Conservation (phyloP, 2,113 vertebrate species). For the Myiagra hebetior region DNA sequence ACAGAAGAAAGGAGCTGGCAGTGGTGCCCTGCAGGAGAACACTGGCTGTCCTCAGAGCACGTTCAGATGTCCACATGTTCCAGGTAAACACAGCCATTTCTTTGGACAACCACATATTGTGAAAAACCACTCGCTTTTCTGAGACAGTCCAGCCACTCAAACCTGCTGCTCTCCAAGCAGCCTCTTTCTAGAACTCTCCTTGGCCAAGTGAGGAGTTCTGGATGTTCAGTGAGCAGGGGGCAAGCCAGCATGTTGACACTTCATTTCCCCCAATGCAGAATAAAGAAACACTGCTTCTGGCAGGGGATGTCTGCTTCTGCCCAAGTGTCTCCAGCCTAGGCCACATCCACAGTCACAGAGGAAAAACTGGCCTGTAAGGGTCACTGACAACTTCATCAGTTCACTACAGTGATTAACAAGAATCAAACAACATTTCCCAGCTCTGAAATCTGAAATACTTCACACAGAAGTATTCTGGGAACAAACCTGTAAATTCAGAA, state of each 20-base stretch:
- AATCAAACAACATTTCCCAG: background rate
- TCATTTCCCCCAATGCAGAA: background rate
- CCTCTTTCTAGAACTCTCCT: background rate
- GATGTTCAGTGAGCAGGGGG: background rate
- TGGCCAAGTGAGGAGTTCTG: background rate
- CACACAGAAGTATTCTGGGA: background rate
- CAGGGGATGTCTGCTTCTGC: background rate
- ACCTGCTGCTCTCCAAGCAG: background rate
- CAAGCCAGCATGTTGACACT: background rate
- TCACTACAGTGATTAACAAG: background rate
- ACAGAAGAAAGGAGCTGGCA: background rate
- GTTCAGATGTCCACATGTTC: rapidly evolving
- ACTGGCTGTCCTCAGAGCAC: background rate
- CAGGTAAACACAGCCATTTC: background rate
- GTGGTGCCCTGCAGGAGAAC: background rate
- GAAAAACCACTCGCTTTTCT: background rate
- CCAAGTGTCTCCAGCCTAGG: background rate
- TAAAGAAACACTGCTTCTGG: background rate
- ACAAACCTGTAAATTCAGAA: background rate
- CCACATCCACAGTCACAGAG: background rate
- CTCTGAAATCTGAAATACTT: background rate
- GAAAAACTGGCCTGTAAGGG: background rate
- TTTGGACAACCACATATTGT: background rate
- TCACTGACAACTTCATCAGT: background rate
- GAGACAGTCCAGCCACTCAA: background rate